Percentiles rank a stretch among this genome's conserved stretches.
Conservation (phyloP, 2,113 vertebrate genomes). For the Hippocampus comes region DNA sequence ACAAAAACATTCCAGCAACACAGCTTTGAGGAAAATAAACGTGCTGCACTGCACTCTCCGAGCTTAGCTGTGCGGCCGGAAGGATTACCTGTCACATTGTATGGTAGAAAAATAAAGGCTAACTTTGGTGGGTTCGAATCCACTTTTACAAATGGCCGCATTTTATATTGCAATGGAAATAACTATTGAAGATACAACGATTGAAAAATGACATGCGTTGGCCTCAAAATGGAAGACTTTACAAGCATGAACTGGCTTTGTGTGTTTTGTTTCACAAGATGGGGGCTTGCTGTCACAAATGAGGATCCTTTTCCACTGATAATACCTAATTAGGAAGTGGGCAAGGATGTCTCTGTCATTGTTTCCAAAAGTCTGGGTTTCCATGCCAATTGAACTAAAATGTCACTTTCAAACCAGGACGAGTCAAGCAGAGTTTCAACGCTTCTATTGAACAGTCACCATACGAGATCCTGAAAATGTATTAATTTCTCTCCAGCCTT, state of each 20-base stretch:
- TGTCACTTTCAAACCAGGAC: background rate
- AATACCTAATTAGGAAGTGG: background rate
- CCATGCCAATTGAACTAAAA: background rate
- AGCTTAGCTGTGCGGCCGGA: slow-evolving; percentile 26
- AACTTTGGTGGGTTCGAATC: slow-evolving; percentile 19
- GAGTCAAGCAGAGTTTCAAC: background rate
- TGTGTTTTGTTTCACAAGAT: background rate
- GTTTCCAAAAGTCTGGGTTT: slow-evolving; percentile 8
- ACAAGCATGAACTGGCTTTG: background rate
- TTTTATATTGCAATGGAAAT: too few relatives aligned
- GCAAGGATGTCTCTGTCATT: background rate
- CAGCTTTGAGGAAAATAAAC: slow-evolving; percentile 38
- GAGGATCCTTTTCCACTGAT: background rate
- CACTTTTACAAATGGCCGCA: background rate
- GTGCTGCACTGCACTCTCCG: slow-evolving; percentile 8
- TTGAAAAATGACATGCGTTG: background rate
- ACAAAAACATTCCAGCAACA: slow-evolving; percentile 30
- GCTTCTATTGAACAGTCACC: background rate
- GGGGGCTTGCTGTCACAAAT: background rate
- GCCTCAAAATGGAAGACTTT: background rate
- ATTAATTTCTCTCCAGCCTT: slow-evolving; percentile 8
- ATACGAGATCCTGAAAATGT: background rate
- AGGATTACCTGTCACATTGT: slow-evolving; percentile 46
- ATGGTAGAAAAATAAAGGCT: slow-evolving; percentile 18
- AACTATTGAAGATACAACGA: background rate